These are phyloP conservation scores for Sparidentex hasta DNA, from an alignment of 2,797 vertebrate species.

Conservation along the genomic window DNA sequence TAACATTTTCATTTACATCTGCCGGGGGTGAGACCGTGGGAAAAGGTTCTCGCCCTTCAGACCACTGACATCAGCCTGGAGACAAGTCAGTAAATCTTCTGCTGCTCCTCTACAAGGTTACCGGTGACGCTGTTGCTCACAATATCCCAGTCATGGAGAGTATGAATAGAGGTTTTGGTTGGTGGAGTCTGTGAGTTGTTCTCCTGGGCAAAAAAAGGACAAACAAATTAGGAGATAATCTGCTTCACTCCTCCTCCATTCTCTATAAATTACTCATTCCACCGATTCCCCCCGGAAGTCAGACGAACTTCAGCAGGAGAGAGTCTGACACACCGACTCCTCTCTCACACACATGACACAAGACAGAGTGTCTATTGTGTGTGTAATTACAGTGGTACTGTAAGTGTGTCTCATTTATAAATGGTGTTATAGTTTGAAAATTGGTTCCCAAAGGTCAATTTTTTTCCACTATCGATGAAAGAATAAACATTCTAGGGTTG, in stretches of 20 bases:
- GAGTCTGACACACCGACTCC: conserved; percentile 44
- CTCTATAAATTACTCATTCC: conserved; percentile 71
- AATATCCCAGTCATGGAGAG: conserved; percentile 78
- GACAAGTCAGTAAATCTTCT: conserved; percentile 68
- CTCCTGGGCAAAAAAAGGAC: conserved; percentile 68
- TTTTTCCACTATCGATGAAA: conserved; percentile 1
- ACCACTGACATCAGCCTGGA: conserved; percentile 51
- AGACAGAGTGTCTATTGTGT: conserved; percentile 52
- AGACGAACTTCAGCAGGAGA: conserved; percentile 52
- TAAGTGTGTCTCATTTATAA: conserved; percentile 35
- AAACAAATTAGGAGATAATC: conserved; percentile 76
- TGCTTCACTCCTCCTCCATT: conserved; percentile 56
- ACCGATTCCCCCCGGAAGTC: conserved; percentile 46
- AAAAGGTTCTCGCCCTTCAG: conserved; percentile 66
- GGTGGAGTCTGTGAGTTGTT: conserved; percentile 70
- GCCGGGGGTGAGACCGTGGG: conserved; percentile 57
- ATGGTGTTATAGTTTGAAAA: conserved; percentile 13
- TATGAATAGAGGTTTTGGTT: conserved; percentile 77
- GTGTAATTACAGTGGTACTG: conserved; percentile 39
- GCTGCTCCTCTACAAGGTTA: conserved; percentile 60
- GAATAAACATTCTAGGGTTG: neutral
- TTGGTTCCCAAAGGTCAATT: conserved; percentile 1
- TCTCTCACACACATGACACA: conserved; percentile 35
- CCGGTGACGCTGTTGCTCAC: conserved; percentile 68
- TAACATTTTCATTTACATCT: conserved; percentile 53